These are phyloP conservation scores for Taphrorychus bicolor DNA, from an alignment of 2,888 invertebrate genomes.

Conservation along the genomic window DNA sequence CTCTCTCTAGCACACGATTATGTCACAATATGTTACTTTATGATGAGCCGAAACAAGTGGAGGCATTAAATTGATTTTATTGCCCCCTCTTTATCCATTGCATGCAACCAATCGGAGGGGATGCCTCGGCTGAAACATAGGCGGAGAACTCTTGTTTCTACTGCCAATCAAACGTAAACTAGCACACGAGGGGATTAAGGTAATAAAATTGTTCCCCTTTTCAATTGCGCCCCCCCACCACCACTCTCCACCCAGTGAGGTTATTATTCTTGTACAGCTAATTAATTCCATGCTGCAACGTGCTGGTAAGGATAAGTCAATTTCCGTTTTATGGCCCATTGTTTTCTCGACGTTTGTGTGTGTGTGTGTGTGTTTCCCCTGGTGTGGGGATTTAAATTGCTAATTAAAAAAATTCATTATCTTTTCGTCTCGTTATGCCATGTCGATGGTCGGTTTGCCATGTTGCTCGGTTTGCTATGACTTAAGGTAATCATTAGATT, in stretches of 20 bases:
- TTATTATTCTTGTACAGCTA: slow-evolving; percentile 54
- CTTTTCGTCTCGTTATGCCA: not conserved
- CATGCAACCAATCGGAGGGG: slow-evolving; percentile 55
- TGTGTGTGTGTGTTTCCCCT: slow-evolving; percentile 20
- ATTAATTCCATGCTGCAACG: slow-evolving; percentile 54
- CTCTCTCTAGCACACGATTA: slow-evolving; percentile 41
- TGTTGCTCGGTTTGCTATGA: not conserved
- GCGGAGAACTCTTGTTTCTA: slow-evolving; percentile 56
- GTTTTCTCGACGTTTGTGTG: slow-evolving; percentile 27
- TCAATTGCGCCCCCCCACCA: slow-evolving; percentile 35
- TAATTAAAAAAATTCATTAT: slow-evolving; percentile 37
- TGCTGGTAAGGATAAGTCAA: slow-evolving; percentile 39
- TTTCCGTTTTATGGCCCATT: slow-evolving; percentile 42
- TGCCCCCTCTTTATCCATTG: slow-evolving; percentile 53
- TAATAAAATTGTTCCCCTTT: slow-evolving; percentile 45
- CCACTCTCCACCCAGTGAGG: slow-evolving; percentile 35
- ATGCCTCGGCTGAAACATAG: slow-evolving; percentile 53
- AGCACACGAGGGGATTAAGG: slow-evolving; percentile 45
- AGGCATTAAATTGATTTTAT: slow-evolving; percentile 63
- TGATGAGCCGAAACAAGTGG: slow-evolving; percentile 53
- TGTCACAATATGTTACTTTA: slow-evolving; percentile 51
- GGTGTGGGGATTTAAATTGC: slow-evolving; percentile 35
- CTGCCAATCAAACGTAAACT: slow-evolving; percentile 56
- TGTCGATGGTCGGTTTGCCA: not conserved
- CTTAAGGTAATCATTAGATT: not conserved